phyloP scores from a whole-genome alignment of 2,113 vertebrate species.

The Chrysemys picta region DNA sequence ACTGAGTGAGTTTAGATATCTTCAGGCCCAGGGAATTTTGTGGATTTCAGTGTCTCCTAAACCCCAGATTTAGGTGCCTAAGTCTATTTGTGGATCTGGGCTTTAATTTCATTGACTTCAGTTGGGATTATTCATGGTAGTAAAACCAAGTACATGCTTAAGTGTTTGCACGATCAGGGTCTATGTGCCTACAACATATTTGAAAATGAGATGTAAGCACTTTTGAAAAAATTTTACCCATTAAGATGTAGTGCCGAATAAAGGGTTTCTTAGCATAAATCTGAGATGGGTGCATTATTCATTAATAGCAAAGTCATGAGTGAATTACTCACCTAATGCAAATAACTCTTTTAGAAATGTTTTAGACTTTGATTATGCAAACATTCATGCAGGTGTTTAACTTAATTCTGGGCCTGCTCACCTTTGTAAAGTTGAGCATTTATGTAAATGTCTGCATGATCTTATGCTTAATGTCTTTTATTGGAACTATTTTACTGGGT shows the following conservation, averaged over 20 bases:
- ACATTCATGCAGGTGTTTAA: neutral
- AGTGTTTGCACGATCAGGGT: neutral
- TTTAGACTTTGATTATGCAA: neutral
- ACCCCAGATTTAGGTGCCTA: neutral
- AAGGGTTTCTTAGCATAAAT: neutral
- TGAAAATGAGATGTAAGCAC: neutral
- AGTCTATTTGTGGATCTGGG: neutral
- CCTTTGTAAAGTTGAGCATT: neutral
- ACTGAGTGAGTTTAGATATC: too few species aligned
- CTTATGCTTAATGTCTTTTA: neutral
- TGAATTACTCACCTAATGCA: neutral
- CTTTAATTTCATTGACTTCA: neutral
- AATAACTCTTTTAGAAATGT: neutral
- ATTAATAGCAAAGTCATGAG: neutral
- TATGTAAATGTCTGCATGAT: neutral
- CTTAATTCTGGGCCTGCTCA: neutral
- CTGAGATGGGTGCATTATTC: neutral
- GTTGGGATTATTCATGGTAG: neutral
- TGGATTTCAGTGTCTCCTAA: too few species aligned
- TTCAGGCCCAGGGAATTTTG: too few species aligned
- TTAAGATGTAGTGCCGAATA: neutral
- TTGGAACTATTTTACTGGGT: neutral
- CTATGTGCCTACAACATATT: neutral
- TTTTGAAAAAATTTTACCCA: neutral
- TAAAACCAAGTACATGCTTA: neutral